Evolutionary conservation across 2,888 invertebrate genomes (phyloP), one percentile per base, ranked within the genome.

Genomic region (Papilio demoleus): DNA sequence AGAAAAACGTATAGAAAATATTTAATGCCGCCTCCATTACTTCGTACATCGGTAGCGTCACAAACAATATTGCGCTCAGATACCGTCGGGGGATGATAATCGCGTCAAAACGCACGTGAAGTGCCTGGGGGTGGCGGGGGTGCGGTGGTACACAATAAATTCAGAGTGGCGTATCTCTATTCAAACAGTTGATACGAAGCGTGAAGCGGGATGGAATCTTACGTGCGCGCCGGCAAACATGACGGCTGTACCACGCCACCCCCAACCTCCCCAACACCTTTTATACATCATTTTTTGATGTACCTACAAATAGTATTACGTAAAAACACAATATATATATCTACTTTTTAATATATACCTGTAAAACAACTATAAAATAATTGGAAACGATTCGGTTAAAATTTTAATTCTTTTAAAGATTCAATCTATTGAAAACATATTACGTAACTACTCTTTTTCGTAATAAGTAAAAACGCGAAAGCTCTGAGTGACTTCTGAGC

Each of bases 101-200:
- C 92, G 90, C 90, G 90, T 92, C 91, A 92, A 92, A 92, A 92
- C 91, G 92, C 91, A 91, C 91, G 90, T 90, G 90, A 89, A 91
- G 90, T 86, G 85, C 83, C 83, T 78, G 80, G 75, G 82, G 70
- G 71, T 42, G 72, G 70, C 66, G 70, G 70, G 74, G 68, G 70
- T 45, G 40, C 74, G 70, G 78, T 74, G 81, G 83, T 82, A 83
- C 84, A 90, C 90, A 90, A 89, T 91, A 90, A 90, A 90, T 87
- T 85, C 86, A 82, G 86, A 86, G 86, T 81, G 81, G 84, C 86
- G 87, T 89, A 88, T 88, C 84, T 90, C 88, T 90, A 92, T 92
- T 92, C 91, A 92, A 91, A 92, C 90, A 88, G 88, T 90, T 89
- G 90, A 90, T 88, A 80, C 83, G 84, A 72, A 85, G 85, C 85